These are phyloP conservation scores for Epistrophe grossulariae DNA, from an alignment of 2,888 invertebrate genomes.

Conservation along the genomic window DNA sequence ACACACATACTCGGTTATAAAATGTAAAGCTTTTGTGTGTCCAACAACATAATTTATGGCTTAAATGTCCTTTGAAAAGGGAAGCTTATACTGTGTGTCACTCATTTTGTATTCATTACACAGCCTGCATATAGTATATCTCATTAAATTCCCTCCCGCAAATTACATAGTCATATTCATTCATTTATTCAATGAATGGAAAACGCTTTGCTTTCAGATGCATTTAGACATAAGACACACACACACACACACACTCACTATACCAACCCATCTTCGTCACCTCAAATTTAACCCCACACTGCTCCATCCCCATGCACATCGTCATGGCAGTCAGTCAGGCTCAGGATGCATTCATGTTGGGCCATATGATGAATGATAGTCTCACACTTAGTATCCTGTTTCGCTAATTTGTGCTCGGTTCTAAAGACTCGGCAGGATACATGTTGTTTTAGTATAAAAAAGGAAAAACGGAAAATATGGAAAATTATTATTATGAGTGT, in stretches of 20 bases:
- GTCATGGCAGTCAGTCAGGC: slow-evolving; percentile 58
- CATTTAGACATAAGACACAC: slow-evolving; percentile 64
- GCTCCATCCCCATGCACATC: slow-evolving; percentile 25
- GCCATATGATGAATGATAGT: slow-evolving; percentile 71
- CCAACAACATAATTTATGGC: slow-evolving; percentile 75
- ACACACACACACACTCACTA: neutral
- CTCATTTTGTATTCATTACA: slow-evolving; percentile 73
- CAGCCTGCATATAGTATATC: slow-evolving; percentile 72
- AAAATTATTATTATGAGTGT: slow-evolving; percentile 59
- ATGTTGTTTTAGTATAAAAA: slow-evolving; percentile 58
- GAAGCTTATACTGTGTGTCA: slow-evolving; percentile 61
- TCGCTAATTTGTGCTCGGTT: slow-evolving; percentile 69
- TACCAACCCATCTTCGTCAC: neutral
- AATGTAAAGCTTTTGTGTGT: slow-evolving; percentile 61
- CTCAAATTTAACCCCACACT: neutral
- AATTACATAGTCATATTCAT: slow-evolving; percentile 75
- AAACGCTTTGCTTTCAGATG: slow-evolving; percentile 76
- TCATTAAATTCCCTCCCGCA: slow-evolving; percentile 74
- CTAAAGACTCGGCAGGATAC: slow-evolving; percentile 45
- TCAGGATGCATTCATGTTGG: slow-evolving; percentile 64
- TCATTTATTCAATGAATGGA: slow-evolving; percentile 76
- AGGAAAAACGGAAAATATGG: slow-evolving; percentile 62
- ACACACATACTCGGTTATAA: neutral
- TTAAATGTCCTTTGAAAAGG: slow-evolving; percentile 72
- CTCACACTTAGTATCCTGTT: slow-evolving; percentile 75